Conservation (phyloP, 2,113 vertebrate genomes). For the Pomatostomus ruficeps region DNA sequence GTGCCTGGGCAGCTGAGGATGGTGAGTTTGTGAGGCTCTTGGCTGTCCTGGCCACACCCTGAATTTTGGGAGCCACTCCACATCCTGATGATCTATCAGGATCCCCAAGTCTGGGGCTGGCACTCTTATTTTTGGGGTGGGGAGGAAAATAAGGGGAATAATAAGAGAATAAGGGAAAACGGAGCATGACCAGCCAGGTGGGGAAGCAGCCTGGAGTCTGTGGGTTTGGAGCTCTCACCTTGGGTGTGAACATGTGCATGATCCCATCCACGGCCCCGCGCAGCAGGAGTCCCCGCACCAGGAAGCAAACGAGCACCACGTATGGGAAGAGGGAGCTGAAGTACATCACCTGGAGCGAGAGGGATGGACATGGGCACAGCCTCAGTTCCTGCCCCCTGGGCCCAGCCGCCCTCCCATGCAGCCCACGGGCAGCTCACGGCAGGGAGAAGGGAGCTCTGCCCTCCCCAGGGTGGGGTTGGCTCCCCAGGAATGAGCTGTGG, state of each 20-base stretch:
- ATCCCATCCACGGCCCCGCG: constrained; percentile 93
- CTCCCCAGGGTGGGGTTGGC: background rate
- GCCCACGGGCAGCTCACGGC: accelerated
- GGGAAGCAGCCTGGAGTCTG: background rate
- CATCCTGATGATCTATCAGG: background rate
- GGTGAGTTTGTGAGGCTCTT: accelerated
- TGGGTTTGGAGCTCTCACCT: constrained; percentile 75
- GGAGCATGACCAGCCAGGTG: background rate
- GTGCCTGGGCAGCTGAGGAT: background rate
- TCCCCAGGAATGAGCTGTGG: background rate
- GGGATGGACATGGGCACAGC: background rate
- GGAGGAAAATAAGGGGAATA: background rate
- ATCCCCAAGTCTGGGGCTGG: background rate
- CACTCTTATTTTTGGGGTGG: background rate
- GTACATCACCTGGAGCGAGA: constrained; percentile 90
- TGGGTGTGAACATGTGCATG: constrained; percentile 97
- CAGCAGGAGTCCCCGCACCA: constrained; percentile 89
- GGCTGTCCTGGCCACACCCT: background rate
- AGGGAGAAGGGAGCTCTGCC: background rate
- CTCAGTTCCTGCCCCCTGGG: accelerated
- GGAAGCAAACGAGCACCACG: constrained; percentile 94
- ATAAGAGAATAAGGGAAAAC: background rate
- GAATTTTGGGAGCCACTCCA: background rate
- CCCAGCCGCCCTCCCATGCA: background rate
- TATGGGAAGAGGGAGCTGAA: constrained; percentile 99